Base-by-base conservation (phyloP, 2,113 vertebrate species). In the Anser brachyrhynchus region DNA sequence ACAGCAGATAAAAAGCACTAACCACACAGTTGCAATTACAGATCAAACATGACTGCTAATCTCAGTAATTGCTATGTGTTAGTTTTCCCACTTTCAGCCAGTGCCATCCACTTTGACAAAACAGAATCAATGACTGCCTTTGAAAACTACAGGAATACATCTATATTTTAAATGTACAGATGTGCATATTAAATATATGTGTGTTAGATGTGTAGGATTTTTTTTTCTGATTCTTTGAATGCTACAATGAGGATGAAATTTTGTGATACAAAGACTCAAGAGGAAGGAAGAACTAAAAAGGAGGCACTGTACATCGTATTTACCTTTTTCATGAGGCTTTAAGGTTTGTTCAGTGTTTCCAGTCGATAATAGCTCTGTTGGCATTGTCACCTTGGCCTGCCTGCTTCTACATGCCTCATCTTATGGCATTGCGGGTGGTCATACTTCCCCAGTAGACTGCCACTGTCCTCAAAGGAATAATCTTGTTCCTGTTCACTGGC, bases 11-110 rank as follows among this genome's bases (percentile, higher is more conserved):
- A 66, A 91, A 88, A 88, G 67, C 75, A 43, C 44, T 26, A 90
- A 83, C 5, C 67, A 62, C 64, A 43, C 37, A 65, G 44, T 21
- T 85, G 78, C 89, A 80, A 87, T 83, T 91, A 88, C 71, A 66
- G 31, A 79, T 66, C 74, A 83, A 52, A 90, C 67, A 71, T 37
- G 85, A 83, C 26, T 74, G 69, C 67, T 95, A 29, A 84, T 77
- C 94, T 85, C n/a, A 28, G 44, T 46, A 33, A 84, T 55, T 73
- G 52, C 71, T 85, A 22, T 10, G 4, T 26, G n/a, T 46, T 22
- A 5, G 9, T 29, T 73, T 90, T 83, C 74, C 44, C 54, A 49
- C 78, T 54, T 46, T 22, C 71, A 83, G 37, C 20, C 78, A 83
- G 33, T 29, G 41, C 51, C 74, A 66, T 41, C 37, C 49, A 76